Base-by-base conservation (phyloP, 2,888 invertebrate genomes). In the Aleiodes alternator region DNA sequence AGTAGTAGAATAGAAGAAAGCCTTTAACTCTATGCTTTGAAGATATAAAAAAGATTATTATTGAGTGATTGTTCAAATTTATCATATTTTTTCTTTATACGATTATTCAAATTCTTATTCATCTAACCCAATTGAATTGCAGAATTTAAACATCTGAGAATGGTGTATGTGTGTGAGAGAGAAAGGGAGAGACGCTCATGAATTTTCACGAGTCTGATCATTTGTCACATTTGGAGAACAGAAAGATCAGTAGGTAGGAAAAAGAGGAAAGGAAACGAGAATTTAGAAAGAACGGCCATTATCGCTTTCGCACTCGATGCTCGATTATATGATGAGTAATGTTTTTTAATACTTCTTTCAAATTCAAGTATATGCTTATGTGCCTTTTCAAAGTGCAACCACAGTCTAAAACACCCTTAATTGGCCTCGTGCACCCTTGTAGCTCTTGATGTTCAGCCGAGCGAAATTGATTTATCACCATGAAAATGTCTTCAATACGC, bases 311-410 rank as follows among this genome's bases (percentile, higher is more conserved):
- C 78, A 76, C 76, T 77, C 76, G 78, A 76, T 75, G 79, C 79
- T 83, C 87, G 87, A 88, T 89, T 89, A 89, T 89, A 78, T 88
- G 89, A 89, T 89, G 89, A 89, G 89, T 89, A 89, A 89, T 89
- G 89, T 87, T 89, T 89, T 89, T 88, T 89, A 89, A 89, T 89
- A 88, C 84, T 86, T 84, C 84, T 80, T 74, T 31, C 53, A 69
- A 68, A 76, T 76, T 73, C 73, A 71, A 71, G 64, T 72, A 79
- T 38, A 61, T 77, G 77, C 73, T 43, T 72, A 73, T 69, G 64
- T 72, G 68, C 38, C 73, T 50, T 77, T 80, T 72, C 71, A 73
- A 82, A 84, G 83, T 83, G 86, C 86, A 87, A 81, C 85, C 85
- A 51, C 59, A 89, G 88, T 89, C 87, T 84, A 89, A 89, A 89